Percentiles rank a stretch among this genome's conserved stretches.
These are phyloP conservation scores for Leucosticte australis DNA, from an alignment of 2,113 vertebrate species.

Conservation along the genomic window DNA sequence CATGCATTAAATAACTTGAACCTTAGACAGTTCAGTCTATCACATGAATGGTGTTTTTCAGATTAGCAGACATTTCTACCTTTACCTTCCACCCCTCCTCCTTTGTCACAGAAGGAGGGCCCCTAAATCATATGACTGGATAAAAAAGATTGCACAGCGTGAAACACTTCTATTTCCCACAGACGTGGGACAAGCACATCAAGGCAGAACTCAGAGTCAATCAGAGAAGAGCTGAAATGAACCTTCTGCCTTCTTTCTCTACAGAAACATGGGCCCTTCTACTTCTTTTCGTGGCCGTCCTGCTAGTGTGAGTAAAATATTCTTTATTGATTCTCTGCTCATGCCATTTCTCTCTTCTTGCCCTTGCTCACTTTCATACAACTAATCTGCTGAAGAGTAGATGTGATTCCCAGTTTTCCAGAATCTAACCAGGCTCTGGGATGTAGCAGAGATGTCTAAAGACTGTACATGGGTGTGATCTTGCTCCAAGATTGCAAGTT, in stretches of 20 bases:
- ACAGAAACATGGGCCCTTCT: constrained; percentile 48
- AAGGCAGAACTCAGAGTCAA: background rate
- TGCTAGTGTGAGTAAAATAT: constrained; percentile 2
- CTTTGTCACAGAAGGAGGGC: background rate
- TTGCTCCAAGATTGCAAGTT: background rate
- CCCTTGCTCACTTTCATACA: background rate
- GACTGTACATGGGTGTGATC: fast-evolving
- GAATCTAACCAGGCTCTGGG: background rate
- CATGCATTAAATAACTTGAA: background rate
- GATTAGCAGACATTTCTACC: background rate
- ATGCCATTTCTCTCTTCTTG: background rate
- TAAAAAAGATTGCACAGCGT: background rate
- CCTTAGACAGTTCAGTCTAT: background rate
- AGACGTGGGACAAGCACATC: background rate
- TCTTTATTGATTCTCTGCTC: background rate
- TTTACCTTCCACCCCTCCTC: constrained; percentile 2
- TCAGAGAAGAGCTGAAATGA: constrained; percentile 15
- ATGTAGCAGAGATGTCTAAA: background rate
- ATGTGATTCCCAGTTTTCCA: background rate
- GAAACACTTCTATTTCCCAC: background rate
- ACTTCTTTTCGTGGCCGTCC: background rate
- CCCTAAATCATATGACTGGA: background rate
- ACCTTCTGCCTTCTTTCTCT: constrained; percentile 17
- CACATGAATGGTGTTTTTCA: background rate
- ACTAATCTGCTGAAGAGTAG: background rate